These are phyloP conservation scores for Drosophila borborema DNA, from an alignment of 2,888 invertebrate genomes.

Conservation along the genomic window DNA sequence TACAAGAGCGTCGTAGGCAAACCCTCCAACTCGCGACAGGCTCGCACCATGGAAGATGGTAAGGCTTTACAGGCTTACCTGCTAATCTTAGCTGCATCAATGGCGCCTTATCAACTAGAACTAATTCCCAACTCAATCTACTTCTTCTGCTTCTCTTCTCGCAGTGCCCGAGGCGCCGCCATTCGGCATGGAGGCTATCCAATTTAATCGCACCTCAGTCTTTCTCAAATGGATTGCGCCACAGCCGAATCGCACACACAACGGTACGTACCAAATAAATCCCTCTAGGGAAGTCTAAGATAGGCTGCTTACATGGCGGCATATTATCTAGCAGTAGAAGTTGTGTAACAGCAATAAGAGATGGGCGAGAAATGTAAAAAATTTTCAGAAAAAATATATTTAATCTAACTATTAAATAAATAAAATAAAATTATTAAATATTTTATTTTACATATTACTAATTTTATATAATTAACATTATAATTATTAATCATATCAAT, in stretches of 20 bases:
- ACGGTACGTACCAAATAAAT: slow-evolving; percentile 87
- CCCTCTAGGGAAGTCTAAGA: not conserved
- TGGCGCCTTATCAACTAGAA: not conserved
- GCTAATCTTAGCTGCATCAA: slow-evolving; percentile 29
- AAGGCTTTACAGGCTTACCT: slow-evolving; percentile 81
- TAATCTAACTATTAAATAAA: too few species aligned
- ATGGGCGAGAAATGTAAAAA: not conserved
- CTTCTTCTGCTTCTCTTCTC: not conserved
- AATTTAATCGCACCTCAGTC: slow-evolving; percentile 92
- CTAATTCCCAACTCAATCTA: slow-evolving; percentile 37
- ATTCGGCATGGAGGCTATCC: slow-evolving; percentile 91
- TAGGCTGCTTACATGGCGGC: not conserved
- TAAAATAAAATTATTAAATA: too few species aligned
- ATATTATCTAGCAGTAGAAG: not conserved
- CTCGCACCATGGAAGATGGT: slow-evolving; percentile 94
- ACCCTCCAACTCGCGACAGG: slow-evolving; percentile 92
- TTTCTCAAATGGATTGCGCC: slow-evolving; percentile 95
- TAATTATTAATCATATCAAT: not conserved
- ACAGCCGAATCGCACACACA: slow-evolving; percentile 88
- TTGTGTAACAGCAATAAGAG: not conserved
- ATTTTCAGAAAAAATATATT: not conserved
- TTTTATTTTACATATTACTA: too few species aligned
- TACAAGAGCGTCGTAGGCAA: slow-evolving; percentile 94
- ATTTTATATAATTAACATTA: too few species aligned
- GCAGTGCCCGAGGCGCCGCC: slow-evolving; percentile 94